phyloP scores from a whole-genome alignment of 1,140 invertebrate species.

The Drosophila trapezifrons region DNA sequence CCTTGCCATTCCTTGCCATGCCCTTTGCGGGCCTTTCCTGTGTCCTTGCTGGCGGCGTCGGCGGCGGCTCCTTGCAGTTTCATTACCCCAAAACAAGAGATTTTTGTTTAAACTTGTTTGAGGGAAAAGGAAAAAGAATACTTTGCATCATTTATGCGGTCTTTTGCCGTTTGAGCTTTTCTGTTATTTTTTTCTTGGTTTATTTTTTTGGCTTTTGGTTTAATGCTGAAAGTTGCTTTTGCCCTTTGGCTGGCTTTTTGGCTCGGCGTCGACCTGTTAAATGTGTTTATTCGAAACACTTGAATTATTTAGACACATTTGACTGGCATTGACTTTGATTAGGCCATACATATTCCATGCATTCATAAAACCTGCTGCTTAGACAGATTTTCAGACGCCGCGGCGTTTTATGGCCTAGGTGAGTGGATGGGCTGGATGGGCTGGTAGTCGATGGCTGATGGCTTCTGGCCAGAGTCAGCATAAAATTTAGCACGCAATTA shows the following conservation, averaged over 20 bases:
- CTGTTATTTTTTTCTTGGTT: constrained; percentile 7
- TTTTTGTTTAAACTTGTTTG: constrained; percentile 81
- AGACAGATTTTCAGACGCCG: constrained; percentile 57
- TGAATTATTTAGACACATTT: constrained; percentile 73
- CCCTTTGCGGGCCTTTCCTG: constrained; percentile 43
- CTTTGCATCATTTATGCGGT: constrained; percentile 81
- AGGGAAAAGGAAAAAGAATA: constrained; percentile 54
- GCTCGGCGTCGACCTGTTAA: constrained; percentile 55
- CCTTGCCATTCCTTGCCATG: constrained; percentile 12
- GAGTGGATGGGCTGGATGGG: not conserved
- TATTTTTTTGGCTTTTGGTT: constrained; percentile 33
- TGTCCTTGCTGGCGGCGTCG: constrained; percentile 26
- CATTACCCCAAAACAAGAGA: constrained; percentile 75
- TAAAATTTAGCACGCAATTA: constrained; percentile 81
- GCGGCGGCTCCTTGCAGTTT: constrained; percentile 55
- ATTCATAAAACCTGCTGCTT: constrained; percentile 77
- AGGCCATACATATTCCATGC: constrained; percentile 74
- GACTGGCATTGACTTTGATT: constrained; percentile 52
- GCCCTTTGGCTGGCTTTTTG: constrained; percentile 47
- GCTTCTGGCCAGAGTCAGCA: constrained; percentile 60
- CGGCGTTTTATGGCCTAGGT: constrained; percentile 35
- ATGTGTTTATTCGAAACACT: constrained; percentile 68
- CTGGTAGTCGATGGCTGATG: not conserved
- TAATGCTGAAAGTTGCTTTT: constrained; percentile 68
- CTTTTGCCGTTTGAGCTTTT: constrained; percentile 62